Base-by-base conservation (phyloP, 64 coral and sea anemone genomes). In the Platygyra sinensis region DNA sequence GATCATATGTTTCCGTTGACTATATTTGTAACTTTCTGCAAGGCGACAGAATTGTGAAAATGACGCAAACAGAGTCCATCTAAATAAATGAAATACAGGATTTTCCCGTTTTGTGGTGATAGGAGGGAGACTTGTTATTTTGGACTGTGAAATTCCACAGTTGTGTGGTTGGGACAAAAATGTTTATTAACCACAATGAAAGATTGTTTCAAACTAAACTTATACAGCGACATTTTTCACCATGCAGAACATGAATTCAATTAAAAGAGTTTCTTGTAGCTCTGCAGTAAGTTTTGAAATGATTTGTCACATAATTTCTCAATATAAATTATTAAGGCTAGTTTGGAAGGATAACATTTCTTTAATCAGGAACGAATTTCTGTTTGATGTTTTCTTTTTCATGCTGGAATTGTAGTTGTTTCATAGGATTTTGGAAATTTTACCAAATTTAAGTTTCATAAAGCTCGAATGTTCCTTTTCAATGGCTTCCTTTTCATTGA, bases 41-140 rank as follows among this genome's bases (percentile, higher is more conserved):
- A 4, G 9, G n/a, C 22, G 22, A 11, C 22, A 69, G 25, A 2
- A 28, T 27, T 8, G 0, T 27, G 22, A 25, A 9, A 27, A 69
- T 27, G 9, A n/a, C 22, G 42, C 42, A 46, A 46, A 69, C 22
- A 69, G 25, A 7, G 25, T 24, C 42, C 42, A 46, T 46, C 3
- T 46, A 69, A 69, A 69, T 69, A 69, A 69, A 11, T 69, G 22
- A 69, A 69, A 69, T 69, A n/a, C 65, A 69, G 65, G 65, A 69
- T 29, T 69, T 69, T 69, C 65, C 65, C 65, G 65, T 27, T n/a
- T 69, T 69, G 65, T 69, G 65, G 65, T 11, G n/a, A 69, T 25
- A n/a, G 1, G 22, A 8, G 65, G 24, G 25, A 22, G n/a, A 69
- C 65, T 69, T 27, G 65, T 69, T 69, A 5, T 69, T 11, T 27